Evolutionary conservation across 2,888 invertebrate species (phyloP).

Genomic region (Limnephilus rhombicus): DNA sequence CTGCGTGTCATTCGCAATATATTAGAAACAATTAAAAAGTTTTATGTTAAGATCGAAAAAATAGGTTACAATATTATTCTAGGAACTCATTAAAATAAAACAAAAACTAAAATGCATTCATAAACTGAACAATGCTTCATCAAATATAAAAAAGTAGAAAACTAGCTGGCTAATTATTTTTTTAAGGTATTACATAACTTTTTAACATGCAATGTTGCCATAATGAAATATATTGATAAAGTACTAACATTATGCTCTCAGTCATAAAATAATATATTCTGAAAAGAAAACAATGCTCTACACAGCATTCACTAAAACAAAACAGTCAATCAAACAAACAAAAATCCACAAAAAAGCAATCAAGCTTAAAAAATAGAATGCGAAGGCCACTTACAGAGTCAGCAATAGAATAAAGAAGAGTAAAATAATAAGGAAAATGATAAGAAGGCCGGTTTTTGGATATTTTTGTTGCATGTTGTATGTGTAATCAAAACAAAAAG

Average conservation of each 20-base stretch:
- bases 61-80: background rate
- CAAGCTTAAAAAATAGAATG: conserved; percentile 27
- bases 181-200: background rate
- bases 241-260: background rate
- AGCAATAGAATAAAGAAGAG: conserved; percentile 33
- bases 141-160: background rate
- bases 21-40: conserved; percentile 9
- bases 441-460: background rate
- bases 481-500: background rate
- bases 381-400: conserved; percentile 49
- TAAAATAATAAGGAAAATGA: background rate
- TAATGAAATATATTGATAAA: background rate
- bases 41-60: background rate
- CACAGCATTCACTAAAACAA: background rate
- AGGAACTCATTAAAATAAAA: background rate
- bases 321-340: background rate
- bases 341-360: background rate
- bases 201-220: background rate
- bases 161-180: background rate
- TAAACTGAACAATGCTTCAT: background rate
- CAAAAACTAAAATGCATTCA: background rate
- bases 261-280: background rate
- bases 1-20: conserved; percentile 67
- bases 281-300: background rate
- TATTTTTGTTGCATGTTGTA: background rate